Conservation (phyloP, 2,113 vertebrate genomes). For the Ardeotis arabs region DNA sequence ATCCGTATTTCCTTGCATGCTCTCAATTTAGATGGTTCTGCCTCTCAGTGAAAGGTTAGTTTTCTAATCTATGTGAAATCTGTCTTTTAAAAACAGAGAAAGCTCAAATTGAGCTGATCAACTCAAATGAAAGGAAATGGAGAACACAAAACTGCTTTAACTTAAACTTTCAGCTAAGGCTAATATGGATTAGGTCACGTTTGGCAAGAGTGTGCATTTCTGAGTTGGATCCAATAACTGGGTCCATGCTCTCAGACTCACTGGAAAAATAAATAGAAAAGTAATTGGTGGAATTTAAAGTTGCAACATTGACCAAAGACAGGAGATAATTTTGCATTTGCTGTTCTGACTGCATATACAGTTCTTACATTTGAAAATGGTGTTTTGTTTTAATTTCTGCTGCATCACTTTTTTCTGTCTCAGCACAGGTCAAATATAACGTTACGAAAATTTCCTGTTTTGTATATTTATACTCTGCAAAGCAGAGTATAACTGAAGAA, state of each 20-base stretch:
- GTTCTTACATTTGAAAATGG: not conserved
- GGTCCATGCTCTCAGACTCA: not conserved
- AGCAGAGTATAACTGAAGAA: not conserved
- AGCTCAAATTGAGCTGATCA: conserved; percentile 4
- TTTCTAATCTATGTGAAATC: not conserved
- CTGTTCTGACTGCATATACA: not conserved
- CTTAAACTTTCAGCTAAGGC: not conserved
- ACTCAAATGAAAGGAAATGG: conserved; percentile 19
- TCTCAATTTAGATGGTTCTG: not conserved
- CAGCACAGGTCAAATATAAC: not conserved
- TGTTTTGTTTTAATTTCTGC: not conserved
- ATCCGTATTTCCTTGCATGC: not conserved
- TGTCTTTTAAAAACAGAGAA: not conserved
- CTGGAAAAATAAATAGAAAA: not conserved
- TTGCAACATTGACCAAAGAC: not conserved
- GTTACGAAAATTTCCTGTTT: not conserved
- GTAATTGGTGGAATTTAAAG: not conserved
- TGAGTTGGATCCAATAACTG: not conserved
- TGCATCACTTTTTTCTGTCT: not conserved
- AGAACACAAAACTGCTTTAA: not conserved
- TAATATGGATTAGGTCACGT: not conserved
- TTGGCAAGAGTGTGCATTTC: not conserved
- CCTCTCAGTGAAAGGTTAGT: not conserved
- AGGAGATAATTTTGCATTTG: not conserved
- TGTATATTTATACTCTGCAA: not conserved